Conservation (phyloP, 2,113 vertebrate genomes). For the Delphinapterus leucas region DNA sequence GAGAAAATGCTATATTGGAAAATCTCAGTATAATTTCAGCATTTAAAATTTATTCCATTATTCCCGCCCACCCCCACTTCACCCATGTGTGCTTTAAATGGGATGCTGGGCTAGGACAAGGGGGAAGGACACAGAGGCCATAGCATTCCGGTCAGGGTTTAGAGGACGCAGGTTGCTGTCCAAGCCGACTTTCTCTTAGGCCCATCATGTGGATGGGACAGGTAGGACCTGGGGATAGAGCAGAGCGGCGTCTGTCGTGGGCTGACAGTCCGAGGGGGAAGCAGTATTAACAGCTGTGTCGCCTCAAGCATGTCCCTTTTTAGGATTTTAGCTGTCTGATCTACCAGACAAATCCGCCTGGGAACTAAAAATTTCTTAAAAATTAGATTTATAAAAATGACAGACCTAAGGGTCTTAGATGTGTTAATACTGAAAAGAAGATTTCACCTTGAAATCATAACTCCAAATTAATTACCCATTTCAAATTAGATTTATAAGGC, state of each 20-base stretch:
- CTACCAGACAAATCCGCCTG: not conserved
- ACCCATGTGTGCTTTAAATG: not conserved
- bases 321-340: not conserved
- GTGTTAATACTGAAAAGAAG: not conserved
- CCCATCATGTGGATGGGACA: not conserved
- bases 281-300: not conserved
- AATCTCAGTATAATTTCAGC: not conserved
- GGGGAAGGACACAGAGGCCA: not conserved
- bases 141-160: not conserved
- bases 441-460: conserved; percentile 27
- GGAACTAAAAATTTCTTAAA: not conserved
- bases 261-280: not conserved
- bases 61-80: not conserved
- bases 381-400: not conserved
- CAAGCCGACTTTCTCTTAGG: not conserved
- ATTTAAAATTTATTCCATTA: not conserved
- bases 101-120: not conserved
- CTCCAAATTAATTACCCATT: conserved; percentile 40
- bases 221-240: not conserved
- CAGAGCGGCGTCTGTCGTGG: not conserved
- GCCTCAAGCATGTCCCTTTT: not conserved
- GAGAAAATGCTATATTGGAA: conserved; percentile 10
- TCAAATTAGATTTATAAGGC: conserved; percentile 43
- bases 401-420: not conserved
- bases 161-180: not conserved